Evolutionary conservation across 1,140 invertebrate species (phyloP).

Genomic region (Tigriopus japonicus): DNA sequence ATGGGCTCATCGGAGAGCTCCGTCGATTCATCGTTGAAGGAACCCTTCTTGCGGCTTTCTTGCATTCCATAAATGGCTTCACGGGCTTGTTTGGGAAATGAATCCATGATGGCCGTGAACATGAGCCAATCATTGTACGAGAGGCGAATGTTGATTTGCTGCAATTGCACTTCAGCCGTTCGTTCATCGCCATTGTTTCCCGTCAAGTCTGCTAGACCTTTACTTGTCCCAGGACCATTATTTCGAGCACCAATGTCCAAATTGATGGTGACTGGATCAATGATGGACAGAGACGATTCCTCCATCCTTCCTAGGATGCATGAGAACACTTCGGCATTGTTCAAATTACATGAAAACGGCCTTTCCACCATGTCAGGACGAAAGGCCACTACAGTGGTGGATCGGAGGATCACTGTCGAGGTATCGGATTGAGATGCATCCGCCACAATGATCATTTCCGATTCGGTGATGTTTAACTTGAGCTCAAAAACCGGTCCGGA

Average conservation of each 20-base stretch:
- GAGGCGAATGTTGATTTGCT: slow-evolving; percentile 59
- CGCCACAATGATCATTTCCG: slow-evolving; percentile 82
- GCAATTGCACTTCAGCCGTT: slow-evolving; percentile 30
- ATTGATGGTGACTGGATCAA: slow-evolving; percentile 71
- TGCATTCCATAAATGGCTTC: slow-evolving; percentile 5
- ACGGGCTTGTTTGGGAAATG: slow-evolving; percentile 48
- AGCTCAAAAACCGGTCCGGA: slow-evolving; percentile 46
- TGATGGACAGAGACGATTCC: slow-evolving; percentile 84
- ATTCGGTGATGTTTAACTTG: slow-evolving; percentile 85
- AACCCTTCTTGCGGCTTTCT: slow-evolving; percentile 10
- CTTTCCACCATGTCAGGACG: slow-evolving; percentile 46
- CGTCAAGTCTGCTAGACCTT: slow-evolving; percentile 28
- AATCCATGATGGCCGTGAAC: slow-evolving; percentile 69
- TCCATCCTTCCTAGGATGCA: slow-evolving; percentile 77
- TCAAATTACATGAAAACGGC: slow-evolving; percentile 64
- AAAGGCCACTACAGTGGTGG: slow-evolving; percentile 39
- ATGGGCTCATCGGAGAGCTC: slow-evolving; percentile 20
- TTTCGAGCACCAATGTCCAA: slow-evolving; percentile 34
- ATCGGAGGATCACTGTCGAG: slow-evolving; percentile 67
- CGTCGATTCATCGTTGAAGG: background rate
- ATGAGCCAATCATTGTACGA: slow-evolving; percentile 87
- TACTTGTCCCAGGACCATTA: slow-evolving; percentile 18
- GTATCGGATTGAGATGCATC: slow-evolving; percentile 66
- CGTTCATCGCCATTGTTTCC: slow-evolving; percentile 15
- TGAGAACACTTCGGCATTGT: slow-evolving; percentile 79